Base-by-base conservation (phyloP, 2,888 invertebrate genomes). In the Proisotoma minuta region DNA sequence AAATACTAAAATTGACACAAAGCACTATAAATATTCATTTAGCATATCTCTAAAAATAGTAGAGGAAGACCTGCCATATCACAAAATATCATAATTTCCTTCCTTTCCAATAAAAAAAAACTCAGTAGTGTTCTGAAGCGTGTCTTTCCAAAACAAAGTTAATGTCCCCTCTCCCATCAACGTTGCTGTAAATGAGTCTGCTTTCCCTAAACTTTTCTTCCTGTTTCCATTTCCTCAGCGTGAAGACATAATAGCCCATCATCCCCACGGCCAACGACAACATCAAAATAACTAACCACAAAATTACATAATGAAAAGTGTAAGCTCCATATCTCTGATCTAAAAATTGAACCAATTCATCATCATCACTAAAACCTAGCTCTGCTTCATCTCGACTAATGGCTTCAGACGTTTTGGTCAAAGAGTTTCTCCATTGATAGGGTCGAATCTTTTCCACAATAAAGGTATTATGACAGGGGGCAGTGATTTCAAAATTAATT, bases 341-440 rank as follows among this genome's bases (percentile, higher is more conserved):
- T 26, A 52, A 4, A 3, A 8, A 3, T 18, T 52, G 27, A 26
- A 52, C 26, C 4, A 52, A 24, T 15, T 34, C 34, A 34, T 52
- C 4, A 2, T 27, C 47, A 5, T 10, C n/a, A 39, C 23, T 43
- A 15, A 15, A 8, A 34, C 49, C 2, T 49, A 12, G 18, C 51
- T 49, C 1, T 62, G 52, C 48, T 52, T 12, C 12, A 27, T 24
- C 39, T 54, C 60, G 20, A 54, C 51, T 8, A 49, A 50, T 12
- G 29, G 29, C 12, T 40, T 22, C n/a, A 57, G 50, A 27, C 27
- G 34, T 27, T 23, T 23, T 15, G 8, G 34, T 34, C 43, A 20
- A 18, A 28, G 27, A 5, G 28, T 43, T 26, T n/a, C 59, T 58
- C 68, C 68, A 68, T 39, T 68, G 65, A 53, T 65, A 68, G 0